Percentiles rank a stretch among this genome's conserved stretches.
Conservation (phyloP, 2,888 invertebrate genomes). For the Caenorhabditis drosophilae region DNA sequence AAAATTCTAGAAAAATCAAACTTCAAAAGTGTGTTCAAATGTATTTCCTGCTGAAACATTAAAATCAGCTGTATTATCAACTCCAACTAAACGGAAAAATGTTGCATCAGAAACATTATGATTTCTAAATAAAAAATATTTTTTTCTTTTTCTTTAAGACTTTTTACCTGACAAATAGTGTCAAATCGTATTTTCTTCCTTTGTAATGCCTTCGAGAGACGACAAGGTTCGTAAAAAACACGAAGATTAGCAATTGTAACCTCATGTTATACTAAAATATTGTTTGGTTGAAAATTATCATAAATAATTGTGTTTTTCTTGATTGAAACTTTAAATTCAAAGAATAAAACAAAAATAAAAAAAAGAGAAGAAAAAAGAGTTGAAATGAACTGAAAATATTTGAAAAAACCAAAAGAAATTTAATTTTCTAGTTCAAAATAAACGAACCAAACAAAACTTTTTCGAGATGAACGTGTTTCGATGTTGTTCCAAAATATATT, state of each 20-base stretch:
- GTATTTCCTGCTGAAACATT: constrained; percentile 64
- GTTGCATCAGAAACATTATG: constrained; percentile 67
- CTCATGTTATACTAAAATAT: constrained; percentile 44
- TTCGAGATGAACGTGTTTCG: no score
- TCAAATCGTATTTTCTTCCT: constrained; percentile 62
- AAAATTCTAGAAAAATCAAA: constrained; percentile 9
- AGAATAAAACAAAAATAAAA: no score
- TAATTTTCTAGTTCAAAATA: no score
- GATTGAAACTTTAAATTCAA: no score
- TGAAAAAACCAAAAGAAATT: no score
- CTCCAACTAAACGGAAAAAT: constrained; percentile 67
- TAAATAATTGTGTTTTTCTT: no score
- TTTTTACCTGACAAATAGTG: constrained; percentile 61
- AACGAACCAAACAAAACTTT: no score
- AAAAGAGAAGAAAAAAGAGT: no score
- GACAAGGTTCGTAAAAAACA: constrained; percentile 37
- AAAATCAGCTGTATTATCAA: constrained; percentile 68
- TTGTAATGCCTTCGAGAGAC: constrained; percentile 44
- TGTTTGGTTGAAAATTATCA: no score
- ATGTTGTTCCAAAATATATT: no score
- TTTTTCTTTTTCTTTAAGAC: neutral
- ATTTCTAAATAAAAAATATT: constrained; percentile 45
- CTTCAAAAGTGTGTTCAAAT: constrained; percentile 68
- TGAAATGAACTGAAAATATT: no score
- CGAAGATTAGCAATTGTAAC: constrained; percentile 41